phyloP scores from a whole-genome alignment of 2,797 vertebrate species.

The Enteromius thamalakanensis region DNA sequence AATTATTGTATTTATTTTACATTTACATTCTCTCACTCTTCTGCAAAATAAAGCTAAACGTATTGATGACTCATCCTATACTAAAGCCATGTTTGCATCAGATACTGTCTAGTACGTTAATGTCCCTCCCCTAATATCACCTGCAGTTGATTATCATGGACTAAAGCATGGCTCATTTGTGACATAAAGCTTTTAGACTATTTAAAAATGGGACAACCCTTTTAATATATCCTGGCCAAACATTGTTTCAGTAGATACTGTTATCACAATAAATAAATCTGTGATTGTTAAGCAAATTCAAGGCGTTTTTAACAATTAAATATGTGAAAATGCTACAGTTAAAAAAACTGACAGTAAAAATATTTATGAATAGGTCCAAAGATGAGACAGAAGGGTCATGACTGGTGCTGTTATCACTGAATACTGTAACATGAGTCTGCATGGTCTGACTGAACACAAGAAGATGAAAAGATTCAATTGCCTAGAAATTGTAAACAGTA shows the following conservation, averaged over 20 bases:
- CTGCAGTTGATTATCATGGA: not conserved
- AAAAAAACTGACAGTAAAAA: not conserved
- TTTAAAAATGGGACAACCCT: not conserved
- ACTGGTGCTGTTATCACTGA: slow-evolving; percentile 82
- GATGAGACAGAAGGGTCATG: slow-evolving; percentile 87
- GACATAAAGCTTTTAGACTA: not conserved
- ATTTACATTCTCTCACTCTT: not conserved
- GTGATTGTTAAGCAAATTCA: not conserved
- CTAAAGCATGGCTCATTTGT: not conserved
- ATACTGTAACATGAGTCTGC: slow-evolving; percentile 92
- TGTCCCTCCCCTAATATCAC: not conserved
- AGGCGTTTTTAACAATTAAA: not conserved
- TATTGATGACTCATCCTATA: not conserved
- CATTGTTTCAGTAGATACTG: not conserved
- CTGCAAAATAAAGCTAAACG: not conserved
- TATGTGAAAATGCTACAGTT: not conserved
- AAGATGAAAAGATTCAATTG: slow-evolving; percentile 40
- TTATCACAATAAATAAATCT: not conserved
- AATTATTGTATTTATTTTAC: not conserved
- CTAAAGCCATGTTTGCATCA: not conserved
- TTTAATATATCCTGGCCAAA: not conserved
- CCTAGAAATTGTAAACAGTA: not conserved
- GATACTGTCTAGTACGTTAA: not conserved
- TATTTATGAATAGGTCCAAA: slow-evolving; percentile 26
- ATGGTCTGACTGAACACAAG: slow-evolving; percentile 81